Percentiles rank a stretch among this genome's conserved stretches.
Conservation (phyloP, 2,113 vertebrate genomes). For the Labrus mixtus region DNA sequence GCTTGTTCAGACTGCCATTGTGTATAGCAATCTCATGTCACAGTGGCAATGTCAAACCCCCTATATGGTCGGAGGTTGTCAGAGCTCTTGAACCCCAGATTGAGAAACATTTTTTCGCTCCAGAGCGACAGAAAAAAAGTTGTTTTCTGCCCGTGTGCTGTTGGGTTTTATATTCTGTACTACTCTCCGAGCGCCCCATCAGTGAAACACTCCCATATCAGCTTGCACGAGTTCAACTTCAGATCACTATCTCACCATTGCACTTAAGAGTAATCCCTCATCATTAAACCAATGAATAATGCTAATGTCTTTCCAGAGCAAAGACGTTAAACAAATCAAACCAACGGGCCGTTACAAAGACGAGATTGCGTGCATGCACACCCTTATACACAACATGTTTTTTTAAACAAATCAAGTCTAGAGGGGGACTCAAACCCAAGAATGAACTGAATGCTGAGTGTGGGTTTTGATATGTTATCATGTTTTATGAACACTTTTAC, state of each 20-base stretch:
- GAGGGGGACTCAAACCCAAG: neutral
- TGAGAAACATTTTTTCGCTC: too few species aligned
- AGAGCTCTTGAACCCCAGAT: too few species aligned
- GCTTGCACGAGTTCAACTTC: neutral
- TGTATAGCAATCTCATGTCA: too few species aligned
- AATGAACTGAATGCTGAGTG: neutral
- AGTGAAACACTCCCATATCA: neutral
- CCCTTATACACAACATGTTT: neutral
- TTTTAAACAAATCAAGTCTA: neutral
- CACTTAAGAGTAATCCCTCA: neutral
- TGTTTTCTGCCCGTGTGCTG: neutral
- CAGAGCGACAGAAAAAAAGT: neutral
- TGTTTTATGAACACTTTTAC: neutral
- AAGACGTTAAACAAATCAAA: conserved; percentile 1
- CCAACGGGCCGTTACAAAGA: conserved; percentile 3
- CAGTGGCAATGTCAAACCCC: too few species aligned
- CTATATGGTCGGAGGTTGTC: too few species aligned
- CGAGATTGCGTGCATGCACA: too few species aligned
- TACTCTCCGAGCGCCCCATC: too few species aligned
- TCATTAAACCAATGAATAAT: neutral
- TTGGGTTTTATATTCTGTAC: neutral
- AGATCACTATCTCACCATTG: neutral
- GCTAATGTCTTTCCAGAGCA: neutral
- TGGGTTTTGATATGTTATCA: neutral
- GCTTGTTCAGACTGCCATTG: too few species aligned